Base-by-base conservation (phyloP, 1,140 invertebrate species). In the Drosophila gunungcola region DNA sequence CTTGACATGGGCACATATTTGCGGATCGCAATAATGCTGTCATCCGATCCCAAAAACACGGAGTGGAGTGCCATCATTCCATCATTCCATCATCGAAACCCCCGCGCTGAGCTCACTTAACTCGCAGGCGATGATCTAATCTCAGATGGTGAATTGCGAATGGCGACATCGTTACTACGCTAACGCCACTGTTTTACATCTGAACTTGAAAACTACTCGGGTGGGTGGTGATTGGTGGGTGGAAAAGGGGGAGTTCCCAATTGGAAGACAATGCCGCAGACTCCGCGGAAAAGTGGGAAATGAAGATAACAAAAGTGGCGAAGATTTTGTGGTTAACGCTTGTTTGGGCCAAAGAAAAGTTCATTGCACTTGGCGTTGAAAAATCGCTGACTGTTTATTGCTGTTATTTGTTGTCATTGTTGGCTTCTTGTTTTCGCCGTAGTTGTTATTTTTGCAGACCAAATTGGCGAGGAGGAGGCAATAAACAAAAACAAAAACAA, bases 311-410 rank as follows among this genome's bases (percentile, higher is more conserved):
- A 25, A 63, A n/a, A 39, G 53, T 27, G 41, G 34, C 39, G 58
- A 42, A 42, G 53, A n/a, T 65, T 42, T 63, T 39, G 70, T 46
- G 61, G 60, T 61, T 64, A 52, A 51, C 48, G 56, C n/a, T 49
- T 58, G 41, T 29, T 29, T 25, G 60, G 29, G 60, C 16, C 16
- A 21, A 21, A 29, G 36, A 64, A 61, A 74, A 80, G 77, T 80
- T 80, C 77, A 78, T 64, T 69, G 77, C 76, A 78, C 77, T 64
- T 60, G 45, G 25, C 21, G 45, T 46, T 51, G 77, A 80, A 80
- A 80, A 80, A 80, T 80, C 65, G 74, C 77, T 58, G 69, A 80
- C 57, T 78, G 69, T 73, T 78, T 68, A 68, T 79, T 63, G 67
- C 42, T 56, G 65, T 56, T 73, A 51, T 63, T 60, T 53, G 65